Evolutionary conservation across 1,140 invertebrate genomes (phyloP).

Genomic region (Apis laboriosa): DNA sequence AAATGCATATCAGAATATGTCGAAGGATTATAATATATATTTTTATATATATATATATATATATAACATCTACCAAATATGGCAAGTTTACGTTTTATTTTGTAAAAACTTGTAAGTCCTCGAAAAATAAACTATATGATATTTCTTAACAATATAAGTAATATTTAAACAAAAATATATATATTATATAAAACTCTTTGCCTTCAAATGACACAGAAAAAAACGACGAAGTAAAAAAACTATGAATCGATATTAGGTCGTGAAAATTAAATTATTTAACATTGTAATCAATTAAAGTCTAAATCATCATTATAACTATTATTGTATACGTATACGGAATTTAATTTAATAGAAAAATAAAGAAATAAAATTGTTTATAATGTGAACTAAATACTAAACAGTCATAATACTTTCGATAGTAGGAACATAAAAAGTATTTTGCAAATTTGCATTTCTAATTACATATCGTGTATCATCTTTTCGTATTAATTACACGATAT

Average conservation of each 20-base stretch:
- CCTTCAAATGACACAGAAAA: neutral
- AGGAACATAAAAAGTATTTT: constrained; percentile 41
- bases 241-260: neutral
- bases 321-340: neutral
- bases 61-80: constrained; percentile 45
- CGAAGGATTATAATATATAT: constrained; percentile 29
- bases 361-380: neutral
- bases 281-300: neutral
- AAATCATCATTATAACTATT: neutral
- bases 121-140: constrained; percentile 62
- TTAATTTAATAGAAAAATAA: neutral
- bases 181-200: constrained; percentile 39
- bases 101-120: constrained; percentile 56
- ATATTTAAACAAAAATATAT: constrained; percentile 51
- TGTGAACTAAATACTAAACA: constrained; percentile 27
- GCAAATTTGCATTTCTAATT: constrained; percentile 12
- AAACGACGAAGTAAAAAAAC: constrained; percentile 4
- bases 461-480: neutral
- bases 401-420: constrained; percentile 39
- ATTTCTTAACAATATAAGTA: constrained; percentile 56
- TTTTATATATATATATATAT: constrained; percentile 36
- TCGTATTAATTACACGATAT: neutral
- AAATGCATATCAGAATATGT: constrained; percentile 49
- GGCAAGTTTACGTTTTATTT: constrained; percentile 55
- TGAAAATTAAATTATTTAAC: constrained; percentile 19